A percentile compares a stretch with the other conserved stretches of the same genome.
phyloP scores from a whole-genome alignment of 2,797 vertebrate species.

The Brachyrhaphis roseni region DNA sequence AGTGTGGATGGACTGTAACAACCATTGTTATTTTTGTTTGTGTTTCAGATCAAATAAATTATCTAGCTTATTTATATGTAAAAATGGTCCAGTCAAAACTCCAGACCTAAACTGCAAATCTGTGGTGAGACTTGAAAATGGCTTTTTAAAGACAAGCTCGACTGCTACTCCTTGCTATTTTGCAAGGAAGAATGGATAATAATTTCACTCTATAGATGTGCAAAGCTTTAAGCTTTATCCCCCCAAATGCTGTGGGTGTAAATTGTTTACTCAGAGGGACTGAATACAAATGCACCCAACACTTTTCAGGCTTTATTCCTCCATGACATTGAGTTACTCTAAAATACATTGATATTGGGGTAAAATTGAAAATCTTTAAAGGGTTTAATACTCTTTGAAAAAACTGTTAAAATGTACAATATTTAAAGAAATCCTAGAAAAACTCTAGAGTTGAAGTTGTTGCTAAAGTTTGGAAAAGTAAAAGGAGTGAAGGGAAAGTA shows the following conservation, averaged over 20 bases:
- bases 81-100: background rate
- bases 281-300: background rate
- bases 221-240: background rate
- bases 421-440: background rate
- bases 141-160: background rate
- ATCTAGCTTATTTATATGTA: too few species aligned
- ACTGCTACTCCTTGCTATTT: background rate
- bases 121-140: background rate
- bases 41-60: too few species aligned
- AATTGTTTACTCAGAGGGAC: background rate
- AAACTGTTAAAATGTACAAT: background rate
- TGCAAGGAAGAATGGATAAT: background rate
- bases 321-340: background rate
- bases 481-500: background rate
- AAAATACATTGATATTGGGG: background rate
- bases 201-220: background rate
- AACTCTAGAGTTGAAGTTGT: background rate
- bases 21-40: too few species aligned
- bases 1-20: too few species aligned
- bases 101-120: background rate
- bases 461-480: background rate
- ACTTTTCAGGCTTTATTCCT: background rate
- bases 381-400: background rate
- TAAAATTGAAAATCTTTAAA: background rate
- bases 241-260: background rate